These are phyloP conservation scores for Peromyscus nudipes DNA, from an alignment of 2,797 vertebrate genomes.

Conservation along the genomic window DNA sequence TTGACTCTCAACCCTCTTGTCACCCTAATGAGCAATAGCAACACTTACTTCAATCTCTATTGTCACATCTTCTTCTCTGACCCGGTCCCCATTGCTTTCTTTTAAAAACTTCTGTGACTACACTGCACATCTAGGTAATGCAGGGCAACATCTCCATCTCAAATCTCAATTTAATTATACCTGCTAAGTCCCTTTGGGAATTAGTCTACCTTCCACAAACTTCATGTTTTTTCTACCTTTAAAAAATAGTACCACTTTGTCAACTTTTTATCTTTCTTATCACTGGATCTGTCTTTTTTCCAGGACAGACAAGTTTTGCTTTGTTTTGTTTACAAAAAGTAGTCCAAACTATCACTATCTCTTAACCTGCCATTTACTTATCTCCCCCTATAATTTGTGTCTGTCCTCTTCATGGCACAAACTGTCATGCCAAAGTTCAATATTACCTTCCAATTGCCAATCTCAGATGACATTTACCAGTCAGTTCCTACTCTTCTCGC, in stretches of 20 bases:
- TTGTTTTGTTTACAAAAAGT: conserved; percentile 25
- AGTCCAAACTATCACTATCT: neutral
- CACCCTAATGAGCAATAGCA: neutral
- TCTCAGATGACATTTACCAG: conserved; percentile 45
- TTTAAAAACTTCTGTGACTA: neutral
- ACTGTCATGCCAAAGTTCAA: conserved; percentile 37
- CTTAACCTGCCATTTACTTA: conserved; percentile 3
- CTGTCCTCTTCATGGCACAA: neutral
- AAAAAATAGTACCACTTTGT: neutral
- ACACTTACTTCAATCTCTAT: neutral
- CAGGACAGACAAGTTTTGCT: neutral
- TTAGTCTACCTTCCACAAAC: neutral
- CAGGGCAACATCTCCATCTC: neutral
- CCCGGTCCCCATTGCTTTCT: neutral
- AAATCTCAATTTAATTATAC: conserved; percentile 9
- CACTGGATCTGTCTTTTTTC: neutral
- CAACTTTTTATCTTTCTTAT: neutral
- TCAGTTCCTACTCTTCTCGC: neutral
- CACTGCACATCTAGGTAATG: neutral
- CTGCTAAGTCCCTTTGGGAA: neutral
- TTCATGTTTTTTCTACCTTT: neutral
- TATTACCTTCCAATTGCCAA: conserved; percentile 47
- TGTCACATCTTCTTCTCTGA: neutral
- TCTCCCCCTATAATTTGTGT: neutral
- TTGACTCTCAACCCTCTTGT: neutral